Conservation (phyloP, 2,797 vertebrate genomes). For the Denticeps clupeoides region DNA sequence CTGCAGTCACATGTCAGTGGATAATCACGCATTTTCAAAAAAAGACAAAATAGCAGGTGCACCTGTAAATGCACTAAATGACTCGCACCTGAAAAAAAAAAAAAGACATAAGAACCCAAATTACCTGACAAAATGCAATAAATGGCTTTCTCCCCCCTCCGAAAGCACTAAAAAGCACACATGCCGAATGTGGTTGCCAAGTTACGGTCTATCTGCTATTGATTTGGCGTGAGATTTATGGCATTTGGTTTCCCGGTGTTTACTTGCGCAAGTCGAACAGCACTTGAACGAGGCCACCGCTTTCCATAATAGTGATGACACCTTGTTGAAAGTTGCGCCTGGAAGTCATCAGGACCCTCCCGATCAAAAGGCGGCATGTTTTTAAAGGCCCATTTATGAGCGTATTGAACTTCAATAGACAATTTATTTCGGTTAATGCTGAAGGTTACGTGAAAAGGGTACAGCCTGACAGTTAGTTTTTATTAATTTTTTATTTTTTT, state of each 20-base stretch:
- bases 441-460: no score
- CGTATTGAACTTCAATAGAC: no score
- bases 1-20: slow-evolving; percentile 13
- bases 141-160: slow-evolving; percentile 32
- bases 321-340: slow-evolving; percentile 23
- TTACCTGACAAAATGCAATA: slow-evolving; percentile 18
- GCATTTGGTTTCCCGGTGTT: slow-evolving; percentile 19
- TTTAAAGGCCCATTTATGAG: no score
- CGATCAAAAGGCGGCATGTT: no score
- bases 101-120: slow-evolving; percentile 15
- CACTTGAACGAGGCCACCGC: slow-evolving; percentile 24
- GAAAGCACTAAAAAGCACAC: slow-evolving; percentile 24
- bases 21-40: slow-evolving; percentile 8
- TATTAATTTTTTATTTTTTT: no score
- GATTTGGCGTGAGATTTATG: slow-evolving; percentile 33
- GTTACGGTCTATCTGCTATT: slow-evolving; percentile 31
- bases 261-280: slow-evolving; percentile 23
- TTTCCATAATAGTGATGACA: slow-evolving; percentile 26
- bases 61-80: slow-evolving; percentile 21
- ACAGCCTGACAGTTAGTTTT: no score
- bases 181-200: slow-evolving; percentile 34
- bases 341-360: slow-evolving; percentile 17
- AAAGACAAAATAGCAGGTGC: slow-evolving; percentile 19
- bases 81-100: slow-evolving; percentile 11
- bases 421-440: no score